A percentile compares a stretch with the other conserved stretches of the same genome.
Evolutionary conservation across 1,140 invertebrate species (phyloP).

Genomic region (Neocloeon triangulifer): DNA sequence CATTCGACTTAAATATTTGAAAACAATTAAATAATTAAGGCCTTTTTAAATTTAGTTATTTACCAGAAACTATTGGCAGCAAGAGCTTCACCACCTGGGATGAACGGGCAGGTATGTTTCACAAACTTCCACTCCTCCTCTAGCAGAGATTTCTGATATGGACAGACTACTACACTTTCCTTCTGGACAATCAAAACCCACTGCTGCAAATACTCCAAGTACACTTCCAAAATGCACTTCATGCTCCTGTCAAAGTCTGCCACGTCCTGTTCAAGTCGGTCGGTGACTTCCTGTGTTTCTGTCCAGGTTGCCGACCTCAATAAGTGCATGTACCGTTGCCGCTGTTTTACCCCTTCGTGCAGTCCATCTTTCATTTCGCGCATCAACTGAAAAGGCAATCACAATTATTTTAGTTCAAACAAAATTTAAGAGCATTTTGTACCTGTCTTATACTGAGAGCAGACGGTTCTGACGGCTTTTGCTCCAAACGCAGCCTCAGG

Average conservation of each 20-base stretch:
- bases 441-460: slow-evolving; percentile 60
- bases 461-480: slow-evolving; percentile 60
- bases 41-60: no score
- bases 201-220: slow-evolving; percentile 47
- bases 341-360: slow-evolving; percentile 49
- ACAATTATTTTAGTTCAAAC: no score
- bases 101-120: slow-evolving; percentile 39
- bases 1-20: slow-evolving; percentile 11
- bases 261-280: slow-evolving; percentile 30
- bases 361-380: slow-evolving; percentile 69
- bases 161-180: slow-evolving; percentile 20
- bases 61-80: slow-evolving; percentile 12
- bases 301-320: slow-evolving; percentile 37
- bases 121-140: slow-evolving; percentile 63
- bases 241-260: slow-evolving; percentile 54
- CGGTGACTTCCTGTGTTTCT: slow-evolving; percentile 19
- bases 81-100: slow-evolving; percentile 32
- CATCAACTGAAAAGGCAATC: slow-evolving; percentile 36
- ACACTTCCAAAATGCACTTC: slow-evolving; percentile 46
- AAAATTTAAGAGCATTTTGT: no score
- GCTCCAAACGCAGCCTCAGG: slow-evolving; percentile 56
- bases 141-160: slow-evolving; percentile 47
- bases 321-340: slow-evolving; percentile 41
- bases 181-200: slow-evolving; percentile 45
- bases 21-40: slow-evolving; percentile 1